phyloP scores from a whole-genome alignment of 2,888 invertebrate genomes.

The Parnassius smintheus region DNA sequence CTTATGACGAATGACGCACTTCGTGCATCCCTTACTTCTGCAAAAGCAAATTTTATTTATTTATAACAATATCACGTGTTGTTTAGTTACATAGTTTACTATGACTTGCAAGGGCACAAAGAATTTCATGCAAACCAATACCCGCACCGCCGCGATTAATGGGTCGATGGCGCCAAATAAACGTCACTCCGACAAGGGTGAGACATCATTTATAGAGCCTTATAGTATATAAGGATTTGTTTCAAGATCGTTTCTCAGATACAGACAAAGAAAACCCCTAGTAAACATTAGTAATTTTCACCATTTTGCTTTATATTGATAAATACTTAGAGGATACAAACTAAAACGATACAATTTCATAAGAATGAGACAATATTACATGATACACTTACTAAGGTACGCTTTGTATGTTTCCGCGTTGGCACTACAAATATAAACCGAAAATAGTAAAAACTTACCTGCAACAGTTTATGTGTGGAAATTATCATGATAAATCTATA shows the following conservation, averaged over 20 bases:
- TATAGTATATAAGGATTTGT: background rate
- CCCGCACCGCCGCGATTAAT: constrained; percentile 69
- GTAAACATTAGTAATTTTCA: constrained; percentile 27
- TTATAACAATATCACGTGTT: constrained; percentile 48
- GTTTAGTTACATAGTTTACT: constrained; percentile 58
- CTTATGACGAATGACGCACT: constrained; percentile 73
- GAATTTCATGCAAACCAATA: constrained; percentile 60
- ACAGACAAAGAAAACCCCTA: constrained; percentile 30
- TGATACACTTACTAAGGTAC: constrained; percentile 79
- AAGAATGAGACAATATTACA: constrained; percentile 76
- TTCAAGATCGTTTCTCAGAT: background rate
- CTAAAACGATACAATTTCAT: constrained; percentile 74
- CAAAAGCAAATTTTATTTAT: constrained; percentile 50
- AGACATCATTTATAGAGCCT: constrained; percentile 41
- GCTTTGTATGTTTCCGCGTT: constrained; percentile 60
- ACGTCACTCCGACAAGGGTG: constrained; percentile 65
- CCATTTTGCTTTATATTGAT: constrained; percentile 46
- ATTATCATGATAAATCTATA: constrained; percentile 70
- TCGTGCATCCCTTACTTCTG: constrained; percentile 76
- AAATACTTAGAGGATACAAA: constrained; percentile 46
- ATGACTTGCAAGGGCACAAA: constrained; percentile 57
- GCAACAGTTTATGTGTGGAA: constrained; percentile 70
- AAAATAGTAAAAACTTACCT: constrained; percentile 63
- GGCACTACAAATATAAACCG: constrained; percentile 43
- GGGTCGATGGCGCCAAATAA: constrained; percentile 79